Evolutionary conservation across 2,113 vertebrate genomes (phyloP).

Genomic region (Microtus oregoni): DNA sequence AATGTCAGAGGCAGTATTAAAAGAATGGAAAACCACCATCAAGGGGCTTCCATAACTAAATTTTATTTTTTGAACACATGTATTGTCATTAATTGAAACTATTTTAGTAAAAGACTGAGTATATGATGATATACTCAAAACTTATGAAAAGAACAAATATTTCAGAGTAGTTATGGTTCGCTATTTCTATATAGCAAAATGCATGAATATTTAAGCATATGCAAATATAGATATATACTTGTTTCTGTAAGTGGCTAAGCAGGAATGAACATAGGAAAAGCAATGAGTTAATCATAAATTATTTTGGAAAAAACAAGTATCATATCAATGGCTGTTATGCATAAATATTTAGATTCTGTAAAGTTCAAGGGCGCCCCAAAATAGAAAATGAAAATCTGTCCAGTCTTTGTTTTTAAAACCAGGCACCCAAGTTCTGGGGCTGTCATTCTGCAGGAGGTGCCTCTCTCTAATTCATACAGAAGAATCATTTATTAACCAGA

Average conservation of each 20-base stretch:
- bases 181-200: slow-evolving; percentile 13
- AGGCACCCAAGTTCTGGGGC: not conserved
- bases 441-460: not conserved
- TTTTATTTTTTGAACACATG: not conserved
- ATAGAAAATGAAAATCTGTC: not conserved
- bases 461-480: not conserved
- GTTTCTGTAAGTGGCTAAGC: not conserved
- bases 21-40: not conserved
- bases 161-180: not conserved
- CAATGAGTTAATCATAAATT: not conserved
- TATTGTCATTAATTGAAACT: not conserved
- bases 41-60: not conserved
- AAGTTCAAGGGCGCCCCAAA: not conserved
- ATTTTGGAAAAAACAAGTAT: slow-evolving; percentile 14
- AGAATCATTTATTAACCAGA: not conserved
- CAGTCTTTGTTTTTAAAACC: not conserved
- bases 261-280: slow-evolving; percentile 30
- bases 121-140: not conserved
- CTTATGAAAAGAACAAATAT: not conserved
- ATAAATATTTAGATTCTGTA: not conserved
- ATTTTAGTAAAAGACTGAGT: slow-evolving; percentile 6
- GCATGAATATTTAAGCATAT: not conserved
- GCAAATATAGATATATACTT: slow-evolving; percentile 39
- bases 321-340: not conserved
- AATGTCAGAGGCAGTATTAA: not conserved